Percentiles rank a stretch among this genome's conserved stretches.
Evolutionary conservation across 2,113 vertebrate species (phyloP).

Genomic region (Castor canadensis): DNA sequence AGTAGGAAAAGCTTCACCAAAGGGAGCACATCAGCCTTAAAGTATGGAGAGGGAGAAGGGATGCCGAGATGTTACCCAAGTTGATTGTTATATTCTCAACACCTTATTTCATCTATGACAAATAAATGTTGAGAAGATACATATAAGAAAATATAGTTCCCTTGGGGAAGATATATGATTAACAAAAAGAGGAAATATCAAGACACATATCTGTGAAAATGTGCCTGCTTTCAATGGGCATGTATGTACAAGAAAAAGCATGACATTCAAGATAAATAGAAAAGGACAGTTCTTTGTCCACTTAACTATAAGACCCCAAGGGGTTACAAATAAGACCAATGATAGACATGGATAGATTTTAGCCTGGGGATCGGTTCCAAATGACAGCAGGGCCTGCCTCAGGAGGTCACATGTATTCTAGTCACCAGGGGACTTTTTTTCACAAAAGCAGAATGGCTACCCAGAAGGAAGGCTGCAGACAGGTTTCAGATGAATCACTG

Average conservation of each 20-base stretch:
- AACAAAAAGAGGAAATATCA: background rate
- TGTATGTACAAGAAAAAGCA: background rate
- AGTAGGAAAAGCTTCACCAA: background rate
- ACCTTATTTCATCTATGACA: background rate
- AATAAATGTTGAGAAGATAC: background rate
- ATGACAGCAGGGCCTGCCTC: background rate
- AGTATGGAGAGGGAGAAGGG: background rate
- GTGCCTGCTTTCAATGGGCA: background rate
- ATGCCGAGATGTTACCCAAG: background rate
- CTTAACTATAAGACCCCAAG: background rate
- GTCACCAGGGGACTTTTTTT: background rate
- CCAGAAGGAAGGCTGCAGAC: background rate
- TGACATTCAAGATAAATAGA: background rate
- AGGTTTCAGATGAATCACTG: background rate
- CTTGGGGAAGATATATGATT: background rate
- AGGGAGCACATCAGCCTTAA: background rate
- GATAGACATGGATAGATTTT: background rate
- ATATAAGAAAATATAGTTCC: background rate
- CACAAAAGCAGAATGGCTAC: conserved; percentile 6
- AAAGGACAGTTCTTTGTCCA: background rate
- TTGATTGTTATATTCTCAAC: background rate
- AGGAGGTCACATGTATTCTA: background rate
- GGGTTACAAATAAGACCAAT: background rate
- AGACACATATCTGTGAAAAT: background rate
- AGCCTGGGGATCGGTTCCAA: background rate